These are phyloP conservation scores for Ammospiza caudacuta DNA, from an alignment of 2,113 vertebrate genomes.

Conservation along the genomic window DNA sequence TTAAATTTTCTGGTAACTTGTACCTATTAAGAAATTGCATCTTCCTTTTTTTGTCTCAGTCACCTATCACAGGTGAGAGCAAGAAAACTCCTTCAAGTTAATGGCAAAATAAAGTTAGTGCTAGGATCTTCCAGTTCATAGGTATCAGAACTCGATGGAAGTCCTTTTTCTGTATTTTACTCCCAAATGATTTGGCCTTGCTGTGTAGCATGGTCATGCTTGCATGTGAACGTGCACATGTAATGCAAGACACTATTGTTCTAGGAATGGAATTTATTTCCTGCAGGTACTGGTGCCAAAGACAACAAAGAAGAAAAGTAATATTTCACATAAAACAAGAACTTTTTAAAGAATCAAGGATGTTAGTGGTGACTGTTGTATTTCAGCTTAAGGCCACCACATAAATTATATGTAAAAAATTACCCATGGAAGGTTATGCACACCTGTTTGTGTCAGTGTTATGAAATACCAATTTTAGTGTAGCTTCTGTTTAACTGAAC, in stretches of 20 bases:
- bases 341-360: not conserved
- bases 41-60: not conserved
- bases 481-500: not conserved
- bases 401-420: constrained; percentile 19
- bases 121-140: not conserved
- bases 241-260: not conserved
- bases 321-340: not conserved
- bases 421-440: not conserved
- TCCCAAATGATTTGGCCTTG: not conserved
- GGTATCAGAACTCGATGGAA: not conserved
- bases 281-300: not conserved
- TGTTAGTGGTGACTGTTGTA: not conserved
- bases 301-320: not conserved
- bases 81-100: not conserved
- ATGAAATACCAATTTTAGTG: not conserved
- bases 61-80: not conserved
- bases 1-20: not conserved
- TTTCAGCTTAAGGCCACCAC: not conserved
- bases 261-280: not conserved
- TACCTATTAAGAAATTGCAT: not conserved
- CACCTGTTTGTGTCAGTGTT: not conserved
- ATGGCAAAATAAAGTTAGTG: not conserved
- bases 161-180: not conserved
- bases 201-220: not conserved
- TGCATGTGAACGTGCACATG: accelerated